Percentiles rank a stretch among this genome's conserved stretches.
These are phyloP conservation scores for Bemisia tabaci DNA, from an alignment of 1,140 invertebrate genomes.

Conservation along the genomic window DNA sequence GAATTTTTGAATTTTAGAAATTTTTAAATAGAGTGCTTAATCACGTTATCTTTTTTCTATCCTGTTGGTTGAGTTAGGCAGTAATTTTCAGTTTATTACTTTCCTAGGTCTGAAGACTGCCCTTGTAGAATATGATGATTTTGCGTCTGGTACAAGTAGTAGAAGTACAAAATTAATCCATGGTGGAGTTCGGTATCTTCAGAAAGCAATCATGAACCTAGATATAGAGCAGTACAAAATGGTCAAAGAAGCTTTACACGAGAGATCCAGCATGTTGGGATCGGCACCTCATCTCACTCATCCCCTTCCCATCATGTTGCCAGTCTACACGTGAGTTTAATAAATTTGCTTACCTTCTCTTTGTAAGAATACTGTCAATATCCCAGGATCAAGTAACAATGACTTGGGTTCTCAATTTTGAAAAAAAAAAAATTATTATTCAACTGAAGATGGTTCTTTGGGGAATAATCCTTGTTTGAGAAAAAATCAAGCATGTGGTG, in stretches of 20 bases:
- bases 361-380: too few relatives aligned
- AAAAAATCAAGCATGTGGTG: too few relatives aligned
- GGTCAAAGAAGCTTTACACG: conserved; percentile 95
- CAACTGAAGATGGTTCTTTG: too few relatives aligned
- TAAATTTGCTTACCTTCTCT: conserved; percentile 6
- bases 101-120: conserved; percentile 80
- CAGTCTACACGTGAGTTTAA: conserved; percentile 81
- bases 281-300: conserved; percentile 94
- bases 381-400: too few relatives aligned
- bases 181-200: conserved; percentile 94
- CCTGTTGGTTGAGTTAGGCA: too few relatives aligned
- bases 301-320: conserved; percentile 95
- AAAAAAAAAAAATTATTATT: too few relatives aligned
- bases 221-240: conserved; percentile 91
- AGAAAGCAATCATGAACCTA: conserved; percentile 92
- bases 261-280: conserved; percentile 84
- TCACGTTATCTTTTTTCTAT: too few relatives aligned
- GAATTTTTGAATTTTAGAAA: too few relatives aligned
- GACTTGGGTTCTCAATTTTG: too few relatives aligned
- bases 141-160: conserved; percentile 92
- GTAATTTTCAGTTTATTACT: conserved; percentile 1
- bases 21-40: too few relatives aligned
- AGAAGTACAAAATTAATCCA: conserved; percentile 96
- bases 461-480: too few relatives aligned
- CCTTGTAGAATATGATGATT: conserved; percentile 92